Evolutionary conservation across 1,140 invertebrate species (phyloP).

Genomic region (Acromyrmex echinatior): DNA sequence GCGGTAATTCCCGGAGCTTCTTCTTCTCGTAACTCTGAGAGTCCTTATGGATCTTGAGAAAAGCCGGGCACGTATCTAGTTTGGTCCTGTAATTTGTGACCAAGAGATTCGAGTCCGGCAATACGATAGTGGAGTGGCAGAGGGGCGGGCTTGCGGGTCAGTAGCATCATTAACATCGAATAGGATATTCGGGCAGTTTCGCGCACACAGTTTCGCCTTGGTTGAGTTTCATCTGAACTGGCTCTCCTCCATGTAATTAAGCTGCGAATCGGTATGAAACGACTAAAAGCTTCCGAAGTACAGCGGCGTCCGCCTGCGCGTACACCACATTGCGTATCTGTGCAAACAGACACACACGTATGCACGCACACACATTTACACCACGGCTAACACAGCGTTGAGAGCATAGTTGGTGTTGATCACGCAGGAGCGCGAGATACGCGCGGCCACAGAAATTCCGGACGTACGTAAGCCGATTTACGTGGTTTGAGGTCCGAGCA

Average conservation of each 20-base stretch:
- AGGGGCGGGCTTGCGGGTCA: slow-evolving; percentile 50
- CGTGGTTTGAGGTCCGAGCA: slow-evolving; percentile 36
- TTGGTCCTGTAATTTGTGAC: slow-evolving; percentile 69
- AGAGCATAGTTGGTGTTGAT: slow-evolving; percentile 57
- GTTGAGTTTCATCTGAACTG: slow-evolving; percentile 59
- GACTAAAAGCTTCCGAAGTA: slow-evolving; percentile 48
- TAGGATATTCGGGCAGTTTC: slow-evolving; percentile 71
- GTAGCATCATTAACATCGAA: slow-evolving; percentile 76
- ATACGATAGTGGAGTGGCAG: slow-evolving; percentile 62
- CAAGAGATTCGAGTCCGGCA: slow-evolving; percentile 59
- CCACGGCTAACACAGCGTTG: neutral
- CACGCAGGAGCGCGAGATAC: slow-evolving; percentile 57
- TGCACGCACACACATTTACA: neutral
- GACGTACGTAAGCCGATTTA: slow-evolving; percentile 70
- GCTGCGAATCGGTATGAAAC: slow-evolving; percentile 55
- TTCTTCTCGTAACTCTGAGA: slow-evolving; percentile 39
- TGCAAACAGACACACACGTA: too few species aligned
- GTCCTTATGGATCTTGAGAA: slow-evolving; percentile 58
- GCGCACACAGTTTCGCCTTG: slow-evolving; percentile 60
- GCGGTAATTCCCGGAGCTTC: slow-evolving; percentile 60
- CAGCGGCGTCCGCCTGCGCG: neutral
- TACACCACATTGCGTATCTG: neutral
- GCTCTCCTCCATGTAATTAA: slow-evolving; percentile 64
- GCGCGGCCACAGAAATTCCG: slow-evolving; percentile 57
- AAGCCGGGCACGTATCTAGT: slow-evolving; percentile 60